phyloP scores from a whole-genome alignment of 2,113 vertebrate species.

The Gobio gobio region DNA sequence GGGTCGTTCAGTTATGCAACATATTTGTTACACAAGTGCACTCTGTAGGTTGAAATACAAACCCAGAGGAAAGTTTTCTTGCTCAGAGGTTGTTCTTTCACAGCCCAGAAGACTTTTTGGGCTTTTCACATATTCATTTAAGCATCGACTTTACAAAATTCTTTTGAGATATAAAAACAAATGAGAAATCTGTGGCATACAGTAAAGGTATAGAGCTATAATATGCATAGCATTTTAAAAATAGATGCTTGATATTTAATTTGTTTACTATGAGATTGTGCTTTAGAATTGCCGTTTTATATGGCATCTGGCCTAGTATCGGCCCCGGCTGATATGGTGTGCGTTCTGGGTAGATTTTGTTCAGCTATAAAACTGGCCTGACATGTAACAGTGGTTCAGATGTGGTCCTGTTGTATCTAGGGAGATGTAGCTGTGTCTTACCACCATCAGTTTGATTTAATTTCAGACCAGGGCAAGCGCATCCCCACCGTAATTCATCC shows the following conservation, averaged over 20 bases:
- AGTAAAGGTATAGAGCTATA: background rate
- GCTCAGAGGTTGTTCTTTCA: background rate
- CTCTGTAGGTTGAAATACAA: background rate
- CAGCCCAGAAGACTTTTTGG: background rate
- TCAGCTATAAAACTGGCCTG: conserved; percentile 2
- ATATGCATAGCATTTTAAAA: background rate
- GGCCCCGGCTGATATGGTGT: background rate
- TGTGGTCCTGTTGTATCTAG: background rate
- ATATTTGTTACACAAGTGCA: conserved; percentile 28
- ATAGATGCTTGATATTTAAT: background rate
- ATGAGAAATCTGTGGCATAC: background rate
- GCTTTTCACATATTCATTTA: background rate
- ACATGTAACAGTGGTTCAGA: conserved; percentile 1
- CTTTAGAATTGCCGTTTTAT: background rate
- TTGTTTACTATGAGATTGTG: background rate
- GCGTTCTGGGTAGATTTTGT: background rate
- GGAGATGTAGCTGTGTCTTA: conserved; percentile 27
- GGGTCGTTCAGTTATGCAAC: background rate
- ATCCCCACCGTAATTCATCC: conserved; percentile 24
- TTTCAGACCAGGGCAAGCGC: background rate
- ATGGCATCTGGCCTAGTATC: background rate
- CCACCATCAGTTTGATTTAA: conserved; percentile 24
- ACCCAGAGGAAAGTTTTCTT: background rate
- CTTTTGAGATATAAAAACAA: background rate
- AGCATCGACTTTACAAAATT: background rate